Evolutionary conservation across 2,888 invertebrate genomes (phyloP).

Genomic region (Matsumyia berberina): DNA sequence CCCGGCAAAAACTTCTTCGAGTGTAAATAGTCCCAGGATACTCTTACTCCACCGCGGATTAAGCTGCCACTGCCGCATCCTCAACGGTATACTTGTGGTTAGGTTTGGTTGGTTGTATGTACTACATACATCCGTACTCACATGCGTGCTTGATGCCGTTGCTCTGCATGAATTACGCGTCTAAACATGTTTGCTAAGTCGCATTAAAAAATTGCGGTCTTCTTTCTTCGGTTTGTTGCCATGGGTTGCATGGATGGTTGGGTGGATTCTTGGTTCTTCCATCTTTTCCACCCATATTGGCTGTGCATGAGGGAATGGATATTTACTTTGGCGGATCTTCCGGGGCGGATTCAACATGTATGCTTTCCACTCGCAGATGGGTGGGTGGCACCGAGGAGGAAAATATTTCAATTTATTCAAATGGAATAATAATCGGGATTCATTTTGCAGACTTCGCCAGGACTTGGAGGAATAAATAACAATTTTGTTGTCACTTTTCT

Average conservation of each 20-base stretch:
- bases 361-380: constrained; percentile 7
- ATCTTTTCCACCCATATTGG: background rate
- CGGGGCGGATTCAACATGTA: constrained; percentile 71
- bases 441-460: constrained; percentile 55
- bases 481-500: constrained; percentile 54
- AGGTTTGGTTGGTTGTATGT: constrained; percentile 31
- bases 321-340: constrained; percentile 51
- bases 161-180: constrained; percentile 26
- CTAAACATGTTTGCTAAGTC: constrained; percentile 67
- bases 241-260: constrained; percentile 11
- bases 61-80: constrained; percentile 54
- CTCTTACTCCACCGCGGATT: constrained; percentile 52
- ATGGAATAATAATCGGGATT: constrained; percentile 73
- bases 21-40: constrained; percentile 65
- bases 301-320: constrained; percentile 17
- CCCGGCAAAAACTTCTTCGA: constrained; percentile 45
- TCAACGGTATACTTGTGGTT: constrained; percentile 53
- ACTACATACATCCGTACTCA: constrained; percentile 1
- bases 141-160: constrained; percentile 22
- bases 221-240: constrained; percentile 46
- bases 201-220: constrained; percentile 60
- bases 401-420: constrained; percentile 74
- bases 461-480: constrained; percentile 57
- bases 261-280: background rate
- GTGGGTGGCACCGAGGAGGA: constrained; percentile 2